Evolutionary conservation across 2,888 invertebrate genomes (phyloP), one percentile per base, ranked within the genome.

Genomic region (Neelides folsomi): DNA sequence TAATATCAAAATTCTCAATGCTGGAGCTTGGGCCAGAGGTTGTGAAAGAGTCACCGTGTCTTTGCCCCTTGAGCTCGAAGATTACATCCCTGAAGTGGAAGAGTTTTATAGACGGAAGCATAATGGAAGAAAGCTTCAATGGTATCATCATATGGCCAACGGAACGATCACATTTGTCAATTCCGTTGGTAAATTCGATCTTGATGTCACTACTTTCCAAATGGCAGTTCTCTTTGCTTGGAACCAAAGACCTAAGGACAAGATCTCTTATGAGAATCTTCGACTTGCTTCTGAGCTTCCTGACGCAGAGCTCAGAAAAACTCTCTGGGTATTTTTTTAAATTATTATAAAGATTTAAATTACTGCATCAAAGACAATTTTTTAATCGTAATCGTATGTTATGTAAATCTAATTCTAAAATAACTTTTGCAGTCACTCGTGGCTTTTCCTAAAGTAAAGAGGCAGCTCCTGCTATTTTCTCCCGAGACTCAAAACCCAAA

Each of bases 101-200:
- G 94, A 95, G 61, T 97, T 97, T 74, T 98, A 98, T 71, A 86
- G 89, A 71, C 88, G 85, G 68, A 94, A 95, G 71, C 97, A 98
- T 75, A 92, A 86, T 66, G 98, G 98, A 8, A 77, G 98, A 52
- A 97, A 97, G 71, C 75, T 98, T 53, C 93, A 94, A 72, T 98
- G 98, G 98, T 76, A 97, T 72, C 97, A 98, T 73, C 94, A 97
- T 68, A 97, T 97, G 95, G 94, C 95, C 61, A 97, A 97, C 73
- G 98, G 97, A 65, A 94, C 94, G 56, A 92, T 98, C 65, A 92
- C 90, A 19, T 97, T 97, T 74, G 80, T 82, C 0, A 95, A 93
- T 71, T 80, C 83, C 63, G 81, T 87, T 50, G 97, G 94, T 1
- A 82, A 87, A 65, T 98, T 88, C 73, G 98, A 98, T 73, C 76